Percentiles rank a stretch among this genome's conserved stretches.
Evolutionary conservation across 2,113 vertebrate genomes (phyloP).

Genomic region (Motacilla alba): DNA sequence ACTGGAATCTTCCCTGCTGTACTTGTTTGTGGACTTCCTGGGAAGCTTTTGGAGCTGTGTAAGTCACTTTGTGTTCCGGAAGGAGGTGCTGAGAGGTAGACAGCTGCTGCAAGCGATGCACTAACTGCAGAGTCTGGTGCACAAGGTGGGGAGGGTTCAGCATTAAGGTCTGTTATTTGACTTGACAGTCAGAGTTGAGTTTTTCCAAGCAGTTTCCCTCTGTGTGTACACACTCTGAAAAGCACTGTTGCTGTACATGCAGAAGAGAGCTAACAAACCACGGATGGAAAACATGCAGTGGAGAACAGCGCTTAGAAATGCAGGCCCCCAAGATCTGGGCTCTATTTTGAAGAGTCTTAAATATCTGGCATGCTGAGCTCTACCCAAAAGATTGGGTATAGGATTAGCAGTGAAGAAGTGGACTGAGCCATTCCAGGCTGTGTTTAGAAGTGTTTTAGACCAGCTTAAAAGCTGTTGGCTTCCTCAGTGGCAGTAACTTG

Average conservation of each 20-base stretch:
- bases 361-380: background rate
- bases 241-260: background rate
- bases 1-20: background rate
- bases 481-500: background rate
- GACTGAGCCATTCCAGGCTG: background rate
- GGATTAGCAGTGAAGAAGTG: background rate
- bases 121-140: background rate
- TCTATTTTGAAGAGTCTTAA: background rate
- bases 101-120: background rate
- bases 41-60: background rate
- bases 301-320: background rate
- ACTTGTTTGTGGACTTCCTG: background rate
- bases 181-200: background rate
- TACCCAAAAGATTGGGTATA: background rate
- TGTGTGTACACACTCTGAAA: background rate
- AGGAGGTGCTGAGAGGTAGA: constrained; percentile 5
- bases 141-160: background rate
- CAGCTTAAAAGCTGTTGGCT: background rate
- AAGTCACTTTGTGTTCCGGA: background rate
- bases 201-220: background rate
- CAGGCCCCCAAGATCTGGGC: background rate
- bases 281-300: background rate
- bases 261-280: background rate
- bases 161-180: background rate
- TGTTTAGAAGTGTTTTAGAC: background rate